Conservation (phyloP, 2,888 invertebrate genomes). For the Blera fallax region DNA sequence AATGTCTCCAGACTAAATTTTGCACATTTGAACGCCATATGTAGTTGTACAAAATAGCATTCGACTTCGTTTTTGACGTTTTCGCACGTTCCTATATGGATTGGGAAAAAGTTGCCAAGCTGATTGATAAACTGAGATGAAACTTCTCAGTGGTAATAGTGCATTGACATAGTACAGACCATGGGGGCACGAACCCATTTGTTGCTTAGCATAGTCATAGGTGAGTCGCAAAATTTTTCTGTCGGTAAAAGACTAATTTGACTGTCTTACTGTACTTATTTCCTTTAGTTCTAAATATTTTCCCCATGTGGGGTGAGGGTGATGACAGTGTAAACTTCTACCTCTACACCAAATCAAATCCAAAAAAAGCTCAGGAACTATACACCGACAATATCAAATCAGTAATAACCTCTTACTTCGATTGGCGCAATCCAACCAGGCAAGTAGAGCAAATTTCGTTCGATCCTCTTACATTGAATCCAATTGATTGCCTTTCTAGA, state of each 20-base stretch:
- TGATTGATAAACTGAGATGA: neutral
- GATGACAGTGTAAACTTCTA: neutral
- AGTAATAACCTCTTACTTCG: neutral
- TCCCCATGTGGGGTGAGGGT: neutral
- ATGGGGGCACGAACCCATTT: neutral
- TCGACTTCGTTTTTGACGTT: neutral
- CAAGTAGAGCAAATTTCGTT: neutral
- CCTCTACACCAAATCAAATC: constrained; percentile 2
- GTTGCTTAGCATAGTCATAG: neutral
- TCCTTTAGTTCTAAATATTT: neutral
- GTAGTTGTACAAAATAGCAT: neutral
- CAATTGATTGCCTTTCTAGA: neutral
- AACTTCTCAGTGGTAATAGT: neutral
- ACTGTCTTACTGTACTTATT: too few relatives aligned
- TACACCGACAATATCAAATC: neutral
- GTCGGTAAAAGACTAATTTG: too few relatives aligned
- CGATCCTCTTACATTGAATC: neutral
- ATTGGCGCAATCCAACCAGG: constrained; percentile 26
- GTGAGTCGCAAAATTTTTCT: too few relatives aligned
- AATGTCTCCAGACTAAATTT: neutral
- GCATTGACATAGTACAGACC: neutral
- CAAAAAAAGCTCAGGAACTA: neutral
- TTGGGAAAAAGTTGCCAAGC: neutral
- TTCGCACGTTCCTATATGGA: neutral
- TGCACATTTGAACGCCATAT: neutral